Evolutionary conservation across 2,113 vertebrate species (phyloP).

Genomic region (Perca schrenkii): DNA sequence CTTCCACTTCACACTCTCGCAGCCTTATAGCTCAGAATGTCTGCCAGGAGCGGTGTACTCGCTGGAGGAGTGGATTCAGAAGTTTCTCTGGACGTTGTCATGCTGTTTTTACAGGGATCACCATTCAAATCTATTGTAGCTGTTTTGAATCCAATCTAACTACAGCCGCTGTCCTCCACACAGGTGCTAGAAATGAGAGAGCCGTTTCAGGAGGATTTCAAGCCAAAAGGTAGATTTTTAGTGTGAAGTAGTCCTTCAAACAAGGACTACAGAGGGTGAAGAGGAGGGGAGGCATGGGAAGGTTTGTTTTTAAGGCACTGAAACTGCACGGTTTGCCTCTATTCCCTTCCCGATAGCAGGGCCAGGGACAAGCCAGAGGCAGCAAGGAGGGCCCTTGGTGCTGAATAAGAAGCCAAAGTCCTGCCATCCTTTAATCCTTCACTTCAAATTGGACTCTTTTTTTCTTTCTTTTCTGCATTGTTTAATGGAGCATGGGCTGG

Average conservation of each 20-base stretch:
- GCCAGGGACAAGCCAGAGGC: conserved; percentile 22
- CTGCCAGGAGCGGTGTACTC: no score
- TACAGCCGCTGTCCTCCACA: neutral
- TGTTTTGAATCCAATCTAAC: neutral
- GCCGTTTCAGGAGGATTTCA: neutral
- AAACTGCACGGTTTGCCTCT: conserved; percentile 52
- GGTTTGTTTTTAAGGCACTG: conserved; percentile 72
- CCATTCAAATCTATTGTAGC: neutral
- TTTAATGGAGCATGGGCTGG: conserved; percentile 34
- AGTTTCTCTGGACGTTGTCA: neutral
- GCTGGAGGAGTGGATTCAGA: neutral
- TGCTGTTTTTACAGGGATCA: neutral
- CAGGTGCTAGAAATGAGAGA: conserved; percentile 3
- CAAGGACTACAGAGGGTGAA: neutral
- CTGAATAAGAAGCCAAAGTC: conserved; percentile 34
- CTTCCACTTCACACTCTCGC: neutral
- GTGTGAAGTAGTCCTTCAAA: conserved; percentile 18
- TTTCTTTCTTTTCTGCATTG: conserved; percentile 52
- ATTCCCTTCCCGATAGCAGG: neutral
- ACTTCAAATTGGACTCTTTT: conserved; percentile 72
- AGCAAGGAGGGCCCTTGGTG: conserved; percentile 20
- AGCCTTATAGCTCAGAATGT: neutral
- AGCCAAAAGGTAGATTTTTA: conserved; percentile 4
- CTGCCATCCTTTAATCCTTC: conserved; percentile 63
- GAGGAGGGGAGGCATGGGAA: conserved; percentile 7